phyloP scores from a whole-genome alignment of 2,888 invertebrate species.

The Oxycera nigricornis region DNA sequence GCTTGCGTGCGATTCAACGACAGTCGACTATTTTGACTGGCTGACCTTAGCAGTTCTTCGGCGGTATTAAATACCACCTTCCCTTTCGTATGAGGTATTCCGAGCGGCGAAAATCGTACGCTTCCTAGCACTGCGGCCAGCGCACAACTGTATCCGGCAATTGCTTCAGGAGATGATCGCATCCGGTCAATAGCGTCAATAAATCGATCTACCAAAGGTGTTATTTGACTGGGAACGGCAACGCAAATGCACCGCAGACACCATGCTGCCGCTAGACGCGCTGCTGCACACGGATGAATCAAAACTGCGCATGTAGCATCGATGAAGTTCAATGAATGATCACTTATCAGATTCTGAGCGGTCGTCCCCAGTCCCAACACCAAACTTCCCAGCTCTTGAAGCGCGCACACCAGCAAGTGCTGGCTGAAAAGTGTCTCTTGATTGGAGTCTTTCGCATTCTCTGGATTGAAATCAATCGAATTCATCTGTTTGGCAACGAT shows the following conservation, averaged over 20 bases:
- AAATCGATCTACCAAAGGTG: constrained; percentile 90
- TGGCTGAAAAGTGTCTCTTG: constrained; percentile 91
- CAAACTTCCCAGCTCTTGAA: constrained; percentile 90
- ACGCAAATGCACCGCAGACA: constrained; percentile 88
- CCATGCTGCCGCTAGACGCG: constrained; percentile 93
- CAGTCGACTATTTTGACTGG: constrained; percentile 94
- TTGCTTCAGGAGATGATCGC: constrained; percentile 87
- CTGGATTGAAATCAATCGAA: constrained; percentile 90
- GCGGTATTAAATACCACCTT: constrained; percentile 97
- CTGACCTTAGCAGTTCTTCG: constrained; percentile 93
- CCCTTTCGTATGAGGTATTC: constrained; percentile 95
- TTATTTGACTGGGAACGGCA: constrained; percentile 93
- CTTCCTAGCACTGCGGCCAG: constrained; percentile 93
- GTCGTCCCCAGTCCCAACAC: constrained; percentile 93
- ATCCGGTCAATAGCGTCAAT: constrained; percentile 88
- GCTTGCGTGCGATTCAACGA: constrained; percentile 95
- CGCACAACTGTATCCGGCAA: constrained; percentile 91
- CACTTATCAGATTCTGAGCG: constrained; percentile 86
- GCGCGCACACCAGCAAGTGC: constrained; percentile 88
- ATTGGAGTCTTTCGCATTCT: constrained; percentile 89
- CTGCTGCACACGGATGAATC: constrained; percentile 93
- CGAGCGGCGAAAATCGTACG: constrained; percentile 86
- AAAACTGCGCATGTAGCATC: constrained; percentile 73
- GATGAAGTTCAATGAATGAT: constrained; percentile 78
- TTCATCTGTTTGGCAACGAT: constrained; percentile 95